phyloP scores from a whole-genome alignment of 2,113 vertebrate genomes.

The Nannobrachium achirus region DNA sequence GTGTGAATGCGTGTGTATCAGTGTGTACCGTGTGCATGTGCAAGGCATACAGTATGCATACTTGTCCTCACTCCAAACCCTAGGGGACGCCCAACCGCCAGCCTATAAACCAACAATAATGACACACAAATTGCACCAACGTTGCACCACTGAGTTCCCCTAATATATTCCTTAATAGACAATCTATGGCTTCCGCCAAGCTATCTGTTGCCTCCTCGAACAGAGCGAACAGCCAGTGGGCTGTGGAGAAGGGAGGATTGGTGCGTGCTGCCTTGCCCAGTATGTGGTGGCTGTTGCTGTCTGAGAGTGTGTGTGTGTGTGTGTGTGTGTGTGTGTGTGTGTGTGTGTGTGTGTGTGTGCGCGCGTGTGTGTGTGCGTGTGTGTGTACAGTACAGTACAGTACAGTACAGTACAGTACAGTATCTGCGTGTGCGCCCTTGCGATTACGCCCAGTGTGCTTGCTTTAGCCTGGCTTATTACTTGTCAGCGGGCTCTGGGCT shows the following conservation, averaged over 20 bases:
- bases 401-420: too few relatives aligned
- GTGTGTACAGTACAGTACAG: conserved; percentile 1
- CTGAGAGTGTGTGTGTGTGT: conserved; percentile 27
- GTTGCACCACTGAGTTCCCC: conserved; percentile 50
- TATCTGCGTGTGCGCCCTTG: too few relatives aligned
- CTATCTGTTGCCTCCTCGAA: conserved; percentile 14
- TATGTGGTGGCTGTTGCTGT: conserved; percentile 57
- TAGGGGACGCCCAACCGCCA: conserved; percentile 30
- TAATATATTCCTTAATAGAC: conserved; percentile 66
- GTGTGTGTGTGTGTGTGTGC: conserved; percentile 30
- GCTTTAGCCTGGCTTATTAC: too few relatives aligned
- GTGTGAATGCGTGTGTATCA: too few relatives aligned
- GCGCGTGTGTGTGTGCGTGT: not conserved
- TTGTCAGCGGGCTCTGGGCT: too few relatives aligned
- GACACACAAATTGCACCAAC: conserved; percentile 58
- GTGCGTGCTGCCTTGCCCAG: conserved; percentile 52
- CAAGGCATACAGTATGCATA: too few relatives aligned
- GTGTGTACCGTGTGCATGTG: too few relatives aligned
- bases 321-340: conserved; percentile 1
- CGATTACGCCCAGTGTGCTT: too few relatives aligned
- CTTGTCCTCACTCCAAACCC: conserved; percentile 28
- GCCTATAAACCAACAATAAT: conserved; percentile 55
- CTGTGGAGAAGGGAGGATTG: not conserved
- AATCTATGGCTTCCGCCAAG: conserved; percentile 51
- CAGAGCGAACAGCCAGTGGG: conserved; percentile 8